Base-by-base conservation (phyloP, 2,888 invertebrate species). In the Caenorhabditis sp. region DNA sequence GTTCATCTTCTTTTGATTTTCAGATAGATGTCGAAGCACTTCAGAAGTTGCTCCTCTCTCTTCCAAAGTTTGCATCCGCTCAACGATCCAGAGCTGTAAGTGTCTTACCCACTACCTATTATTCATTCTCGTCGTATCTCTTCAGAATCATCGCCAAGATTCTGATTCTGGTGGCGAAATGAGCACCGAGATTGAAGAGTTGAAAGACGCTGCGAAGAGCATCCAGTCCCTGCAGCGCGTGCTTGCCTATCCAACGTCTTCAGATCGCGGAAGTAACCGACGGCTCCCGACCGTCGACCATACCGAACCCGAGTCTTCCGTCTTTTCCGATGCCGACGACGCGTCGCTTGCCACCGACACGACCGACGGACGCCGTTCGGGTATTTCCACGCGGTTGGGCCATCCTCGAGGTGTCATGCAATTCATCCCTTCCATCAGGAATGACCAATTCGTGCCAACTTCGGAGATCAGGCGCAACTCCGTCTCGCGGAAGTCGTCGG, bases 391-490 rank as follows among this genome's bases (percentile, higher is more conserved):
- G n/a, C 65, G 84, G 56, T 62, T 84, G 18, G 88, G 89, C 37
- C 89, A 90, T 76, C 90, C 90, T 9, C 69, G 90, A 5, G 90
- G 90, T 0, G 90, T 90, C 32, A 90, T 90, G 90, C 90, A 90
- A 79, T 90, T 90, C 77, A 82, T 90, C 55, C 90, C 90, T 11
- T 87, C 87, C 9, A 87, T 89, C 53, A 85, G 87, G 71, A 80
- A 84, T 35, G 85, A 83, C 22, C 81, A 79, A 35, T 83, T 83
- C 50, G 70, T 70, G 32, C 60, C 82, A 11, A 70, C 82, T 22
- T 70, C 82, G 2, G 80, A 74, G 26, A 53, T 61, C 24, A 65
- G 79, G 6, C 53, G 79, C 1, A 67, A 50, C 22, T 71, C 77
- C 26, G 53, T 71, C 40, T 60, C 65, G 2, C 56, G 82, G n/a